Evolutionary conservation across 2,888 invertebrate genomes (phyloP).

Genomic region (Xiphydria camelus): DNA sequence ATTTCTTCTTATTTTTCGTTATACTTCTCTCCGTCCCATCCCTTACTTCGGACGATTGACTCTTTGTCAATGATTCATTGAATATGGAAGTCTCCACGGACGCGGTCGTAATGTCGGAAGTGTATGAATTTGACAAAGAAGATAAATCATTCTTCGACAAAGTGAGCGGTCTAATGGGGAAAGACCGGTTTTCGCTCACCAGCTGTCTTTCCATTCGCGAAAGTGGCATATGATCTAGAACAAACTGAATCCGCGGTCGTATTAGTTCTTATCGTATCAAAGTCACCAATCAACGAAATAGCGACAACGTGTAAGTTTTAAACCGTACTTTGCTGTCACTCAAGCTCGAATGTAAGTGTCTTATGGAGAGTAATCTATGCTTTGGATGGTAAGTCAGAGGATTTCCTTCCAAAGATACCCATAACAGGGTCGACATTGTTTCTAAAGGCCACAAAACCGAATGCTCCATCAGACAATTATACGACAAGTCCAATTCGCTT

Average conservation of each 20-base stretch:
- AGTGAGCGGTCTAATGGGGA: slow-evolving; percentile 32
- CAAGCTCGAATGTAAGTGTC: slow-evolving; percentile 63
- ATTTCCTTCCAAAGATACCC: slow-evolving; percentile 65
- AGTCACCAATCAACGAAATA: too few relatives aligned
- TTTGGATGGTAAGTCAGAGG: slow-evolving; percentile 66
- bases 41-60: slow-evolving; percentile 21
- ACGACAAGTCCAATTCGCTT: slow-evolving; percentile 65
- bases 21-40: slow-evolving; percentile 25
- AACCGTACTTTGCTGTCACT: slow-evolving; percentile 57
- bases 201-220: slow-evolving; percentile 61
- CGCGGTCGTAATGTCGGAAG: slow-evolving; percentile 20
- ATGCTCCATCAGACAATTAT: slow-evolving; percentile 68
- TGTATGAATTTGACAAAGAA: slow-evolving; percentile 29
- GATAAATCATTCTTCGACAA: slow-evolving; percentile 26
- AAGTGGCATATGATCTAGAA: slow-evolving; percentile 62
- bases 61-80: slow-evolving; percentile 15
- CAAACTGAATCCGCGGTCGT: slow-evolving; percentile 60
- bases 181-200: slow-evolving; percentile 43
- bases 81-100: slow-evolving; percentile 16
- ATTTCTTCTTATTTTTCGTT: slow-evolving; percentile 35
- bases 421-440: slow-evolving; percentile 61
- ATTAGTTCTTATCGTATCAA: too few relatives aligned
- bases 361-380: slow-evolving; percentile 62
- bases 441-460: slow-evolving; percentile 62
- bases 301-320: too few relatives aligned